Base-by-base conservation (phyloP, 2,797 vertebrate genomes). In the Holocentrus rufus region DNA sequence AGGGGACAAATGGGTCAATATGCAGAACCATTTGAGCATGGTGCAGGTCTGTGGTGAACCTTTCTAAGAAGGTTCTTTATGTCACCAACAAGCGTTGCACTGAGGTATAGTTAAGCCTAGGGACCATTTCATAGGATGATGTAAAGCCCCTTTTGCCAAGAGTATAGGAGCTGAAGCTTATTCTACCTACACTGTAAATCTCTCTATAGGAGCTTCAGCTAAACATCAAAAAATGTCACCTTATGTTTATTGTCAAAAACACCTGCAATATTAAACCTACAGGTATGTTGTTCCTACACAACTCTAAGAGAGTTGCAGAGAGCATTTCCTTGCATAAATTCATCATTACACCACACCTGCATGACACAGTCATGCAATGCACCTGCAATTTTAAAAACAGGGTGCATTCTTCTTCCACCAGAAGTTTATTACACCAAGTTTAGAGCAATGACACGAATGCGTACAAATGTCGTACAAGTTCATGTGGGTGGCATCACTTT, bases 401-500 rank as follows among this genome's bases (percentile, higher is more conserved):
- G 22, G 17, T 18, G 9, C 6, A 66, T n/a, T 66, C 36, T 34
- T 54, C 2, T 4, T 2, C 14, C 69, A 55, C 69, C 7, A 15
- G 22, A 31, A 17, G 66, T 76, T 73, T 44, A 71, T 65, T 25
- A 46, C 69, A 58, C 46, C 52, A 70, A 85, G 74, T 85, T 61
- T 87, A 59, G 53, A 75, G 54, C 74, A 76, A 59, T 5, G 58
- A 77, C 70, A 85, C 64, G 64, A 84, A 79, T 18, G 23, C 47
- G 25, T 65, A 61, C 30, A 31, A 23, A 11, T 23, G 30, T 22
- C 66, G 17, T 9, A 25, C 27, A 4, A 80, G 83, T 80, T 85
- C 55, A 44, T 25, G 79, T 81, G 65, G 17, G 15, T 36, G 74
- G 66, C 74, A 76, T 70, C 36, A 86, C 84, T 85, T 86, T 34